Conservation (phyloP, 2,888 invertebrate genomes). For the Matsumyia berberina region DNA sequence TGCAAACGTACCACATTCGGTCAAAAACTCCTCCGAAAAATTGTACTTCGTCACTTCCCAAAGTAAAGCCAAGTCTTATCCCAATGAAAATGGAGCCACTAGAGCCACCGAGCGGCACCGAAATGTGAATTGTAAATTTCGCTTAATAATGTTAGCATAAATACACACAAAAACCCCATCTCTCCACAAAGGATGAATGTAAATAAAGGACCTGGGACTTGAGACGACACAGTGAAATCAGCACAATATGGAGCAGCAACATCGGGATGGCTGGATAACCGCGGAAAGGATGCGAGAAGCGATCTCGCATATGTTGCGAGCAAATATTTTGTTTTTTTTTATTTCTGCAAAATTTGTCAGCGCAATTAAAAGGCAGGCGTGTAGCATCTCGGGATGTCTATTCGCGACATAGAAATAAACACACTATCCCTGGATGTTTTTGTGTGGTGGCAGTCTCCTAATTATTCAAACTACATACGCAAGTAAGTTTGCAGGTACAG, state of each 20-base stretch:
- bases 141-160: conserved; percentile 60
- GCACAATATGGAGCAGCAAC: conserved; percentile 29
- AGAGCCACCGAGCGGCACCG: conserved; percentile 8
- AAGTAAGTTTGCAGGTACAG: conserved; percentile 41
- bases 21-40: neutral
- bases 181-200: conserved; percentile 26
- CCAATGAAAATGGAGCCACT: conserved; percentile 13
- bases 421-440: conserved; percentile 33
- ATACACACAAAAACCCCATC: conserved; percentile 23
- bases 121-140: conserved; percentile 68
- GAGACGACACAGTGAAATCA: conserved; percentile 22
- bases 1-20: neutral
- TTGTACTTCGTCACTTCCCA: conserved; percentile 5
- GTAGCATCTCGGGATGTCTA: too few species aligned
- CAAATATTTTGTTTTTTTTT: conserved; percentile 14
- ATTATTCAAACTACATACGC: conserved; percentile 64
- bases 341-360: conserved; percentile 61
- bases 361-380: conserved; percentile 63
- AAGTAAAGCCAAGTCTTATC: neutral
- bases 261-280: neutral
- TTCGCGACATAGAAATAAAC: conserved; percentile 11
- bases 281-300: conserved; percentile 8
- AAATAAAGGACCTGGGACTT: conserved; percentile 32
- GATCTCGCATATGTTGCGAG: conserved; percentile 29
- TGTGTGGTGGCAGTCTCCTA: conserved; percentile 33